Evolutionary conservation across 2,113 vertebrate species (phyloP).

Genomic region (Anoplopoma fimbria): DNA sequence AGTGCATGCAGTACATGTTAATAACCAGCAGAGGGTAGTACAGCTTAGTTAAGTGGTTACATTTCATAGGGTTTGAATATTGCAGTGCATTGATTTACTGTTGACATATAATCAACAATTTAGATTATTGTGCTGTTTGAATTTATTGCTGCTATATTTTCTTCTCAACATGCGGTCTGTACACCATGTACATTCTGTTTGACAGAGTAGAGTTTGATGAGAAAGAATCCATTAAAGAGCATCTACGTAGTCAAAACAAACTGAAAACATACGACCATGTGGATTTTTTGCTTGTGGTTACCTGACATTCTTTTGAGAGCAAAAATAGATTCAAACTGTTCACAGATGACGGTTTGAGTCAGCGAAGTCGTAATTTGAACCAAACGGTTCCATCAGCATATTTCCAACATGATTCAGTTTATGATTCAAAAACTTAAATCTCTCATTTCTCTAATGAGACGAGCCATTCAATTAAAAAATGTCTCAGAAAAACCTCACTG

Average conservation of each 20-base stretch:
- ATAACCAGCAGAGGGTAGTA: constrained; percentile 73
- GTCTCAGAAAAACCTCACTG: constrained; percentile 2
- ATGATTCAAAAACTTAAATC: background rate
- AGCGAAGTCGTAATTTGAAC: background rate
- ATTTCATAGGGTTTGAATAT: background rate
- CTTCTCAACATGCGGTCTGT: background rate
- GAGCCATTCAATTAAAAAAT: background rate
- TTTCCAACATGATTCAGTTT: constrained; percentile 6
- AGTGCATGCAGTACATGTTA: background rate
- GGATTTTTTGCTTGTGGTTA: constrained; percentile 18
- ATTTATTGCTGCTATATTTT: background rate
- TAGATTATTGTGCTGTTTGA: background rate
- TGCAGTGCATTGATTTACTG: background rate
- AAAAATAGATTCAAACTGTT: constrained; percentile 35
- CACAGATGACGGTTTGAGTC: constrained; percentile 10
- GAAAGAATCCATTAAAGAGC: background rate
- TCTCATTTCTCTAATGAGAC: background rate
- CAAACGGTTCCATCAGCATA: background rate
- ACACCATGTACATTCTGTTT: background rate
- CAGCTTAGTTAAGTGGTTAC: constrained; percentile 41
- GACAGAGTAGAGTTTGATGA: background rate
- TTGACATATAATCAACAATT: background rate
- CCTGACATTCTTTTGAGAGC: constrained; percentile 25
- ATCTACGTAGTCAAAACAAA: background rate
- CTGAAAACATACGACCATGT: constrained; percentile 1